phyloP scores from a whole-genome alignment of 1,140 invertebrate genomes.

The Trichonephila clavata region DNA sequence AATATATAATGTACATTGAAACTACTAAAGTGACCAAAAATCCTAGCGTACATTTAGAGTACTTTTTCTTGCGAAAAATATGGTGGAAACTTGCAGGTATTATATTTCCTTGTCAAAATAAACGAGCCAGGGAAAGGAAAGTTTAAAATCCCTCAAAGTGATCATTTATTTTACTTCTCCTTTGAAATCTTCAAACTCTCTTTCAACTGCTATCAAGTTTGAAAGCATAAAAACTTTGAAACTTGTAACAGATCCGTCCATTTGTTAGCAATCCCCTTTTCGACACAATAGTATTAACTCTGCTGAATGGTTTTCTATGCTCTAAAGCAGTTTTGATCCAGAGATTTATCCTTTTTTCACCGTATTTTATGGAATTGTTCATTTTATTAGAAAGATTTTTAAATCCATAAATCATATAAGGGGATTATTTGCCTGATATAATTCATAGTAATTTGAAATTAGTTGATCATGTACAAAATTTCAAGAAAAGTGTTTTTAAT shows the following conservation, averaged over 20 bases:
- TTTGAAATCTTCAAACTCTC: constrained; percentile 36
- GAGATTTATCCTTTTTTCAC: not conserved
- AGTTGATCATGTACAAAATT: too few species aligned
- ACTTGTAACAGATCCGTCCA: constrained; percentile 44
- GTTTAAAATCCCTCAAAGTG: constrained; percentile 52
- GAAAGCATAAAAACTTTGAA: constrained; percentile 37
- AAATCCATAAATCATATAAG: not conserved
- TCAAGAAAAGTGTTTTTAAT: too few species aligned
- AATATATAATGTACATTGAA: too few species aligned
- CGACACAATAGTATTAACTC: constrained; percentile 24
- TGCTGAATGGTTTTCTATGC: constrained; percentile 23
- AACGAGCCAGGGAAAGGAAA: constrained; percentile 5
- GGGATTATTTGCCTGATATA: too few species aligned
- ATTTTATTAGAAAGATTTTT: not conserved
- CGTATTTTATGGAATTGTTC: not conserved
- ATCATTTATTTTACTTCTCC: constrained; percentile 35
- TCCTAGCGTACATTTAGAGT: too few species aligned
- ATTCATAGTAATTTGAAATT: too few species aligned
- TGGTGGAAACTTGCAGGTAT: not conserved
- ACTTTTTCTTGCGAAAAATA: not conserved
- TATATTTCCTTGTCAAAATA: not conserved
- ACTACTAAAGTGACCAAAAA: too few species aligned
- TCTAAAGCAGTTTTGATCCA: not conserved
- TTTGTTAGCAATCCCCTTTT: constrained; percentile 47
- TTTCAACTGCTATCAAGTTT: constrained; percentile 14